phyloP scores from a whole-genome alignment of 2,113 vertebrate species.

The Nothoprocta pentlandii region DNA sequence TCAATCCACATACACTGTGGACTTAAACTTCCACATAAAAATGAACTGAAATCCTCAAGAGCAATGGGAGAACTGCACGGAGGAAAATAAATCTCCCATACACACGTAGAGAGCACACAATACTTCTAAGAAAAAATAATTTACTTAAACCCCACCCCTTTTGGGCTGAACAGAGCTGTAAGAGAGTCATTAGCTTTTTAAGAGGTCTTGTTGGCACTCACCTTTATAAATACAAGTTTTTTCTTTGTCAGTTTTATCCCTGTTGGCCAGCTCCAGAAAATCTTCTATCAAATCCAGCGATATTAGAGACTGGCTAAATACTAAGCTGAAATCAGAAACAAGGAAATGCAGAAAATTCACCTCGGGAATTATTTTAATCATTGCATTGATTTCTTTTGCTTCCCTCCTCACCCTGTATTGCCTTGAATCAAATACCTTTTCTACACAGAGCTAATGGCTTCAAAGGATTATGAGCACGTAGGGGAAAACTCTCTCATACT shows the following conservation, averaged over 20 bases:
- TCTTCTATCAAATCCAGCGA: slow-evolving; percentile 98
- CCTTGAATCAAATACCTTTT: neutral
- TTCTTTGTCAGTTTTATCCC: slow-evolving; percentile 85
- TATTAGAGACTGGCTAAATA: slow-evolving; percentile 98
- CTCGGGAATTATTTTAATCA: neutral
- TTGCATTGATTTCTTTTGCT: neutral
- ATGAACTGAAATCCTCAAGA: neutral
- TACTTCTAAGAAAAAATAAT: neutral
- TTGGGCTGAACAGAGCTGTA: neutral
- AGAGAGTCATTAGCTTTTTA: neutral
- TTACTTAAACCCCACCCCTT: neutral
- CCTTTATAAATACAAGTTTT: slow-evolving; percentile 94
- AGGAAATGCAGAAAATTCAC: neutral
- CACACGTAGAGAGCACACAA: neutral
- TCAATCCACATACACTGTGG: neutral
- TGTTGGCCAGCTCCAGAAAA: slow-evolving; percentile 92
- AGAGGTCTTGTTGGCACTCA: slow-evolving; percentile 23
- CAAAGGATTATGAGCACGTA: rapidly evolving
- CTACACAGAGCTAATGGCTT: neutral
- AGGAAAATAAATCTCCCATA: neutral
- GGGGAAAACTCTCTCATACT: neutral
- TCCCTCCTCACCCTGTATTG: neutral
- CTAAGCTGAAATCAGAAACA: slow-evolving; percentile 83
- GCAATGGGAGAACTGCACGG: neutral
- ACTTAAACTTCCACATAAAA: neutral